These are phyloP conservation scores for Ptychochromis oligacanthus DNA, from an alignment of 2,113 vertebrate genomes.

Conservation along the genomic window DNA sequence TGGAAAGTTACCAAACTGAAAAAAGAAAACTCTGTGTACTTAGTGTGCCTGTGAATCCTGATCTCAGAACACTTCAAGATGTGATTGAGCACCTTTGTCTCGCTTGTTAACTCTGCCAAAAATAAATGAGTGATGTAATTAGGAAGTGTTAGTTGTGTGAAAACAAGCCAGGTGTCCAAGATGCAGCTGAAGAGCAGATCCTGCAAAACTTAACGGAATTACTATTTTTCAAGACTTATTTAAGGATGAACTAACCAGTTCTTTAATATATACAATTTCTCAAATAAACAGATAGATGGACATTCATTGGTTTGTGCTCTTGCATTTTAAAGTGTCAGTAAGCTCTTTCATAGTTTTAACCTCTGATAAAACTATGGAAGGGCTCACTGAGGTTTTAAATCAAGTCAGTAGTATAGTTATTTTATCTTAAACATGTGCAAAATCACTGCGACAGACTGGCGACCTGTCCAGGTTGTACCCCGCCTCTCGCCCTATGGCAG, in stretches of 20 bases:
- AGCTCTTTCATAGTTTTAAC: too few species aligned
- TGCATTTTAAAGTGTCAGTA: not conserved
- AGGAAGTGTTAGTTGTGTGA: constrained; percentile 45
- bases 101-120: constrained; percentile 25
- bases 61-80: constrained; percentile 26
- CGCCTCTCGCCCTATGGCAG: too few species aligned
- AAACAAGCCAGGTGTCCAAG: constrained; percentile 28
- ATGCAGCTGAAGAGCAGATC: constrained; percentile 21
- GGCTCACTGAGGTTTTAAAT: not conserved
- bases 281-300: rapidly evolving
- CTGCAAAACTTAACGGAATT: constrained; percentile 11
- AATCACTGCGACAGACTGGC: too few species aligned
- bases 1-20: constrained; percentile 49
- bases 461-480: too few species aligned
- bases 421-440: not conserved
- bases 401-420: not conserved
- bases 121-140: constrained; percentile 51
- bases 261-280: not conserved
- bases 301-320: not conserved
- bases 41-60: constrained; percentile 45
- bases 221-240: not conserved
- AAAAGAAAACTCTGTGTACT: constrained; percentile 12
- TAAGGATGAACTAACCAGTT: not conserved
- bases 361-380: not conserved
- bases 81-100: constrained; percentile 40